Base-by-base conservation (phyloP, 2,113 vertebrate genomes). In the Cyprinodon tularosa region DNA sequence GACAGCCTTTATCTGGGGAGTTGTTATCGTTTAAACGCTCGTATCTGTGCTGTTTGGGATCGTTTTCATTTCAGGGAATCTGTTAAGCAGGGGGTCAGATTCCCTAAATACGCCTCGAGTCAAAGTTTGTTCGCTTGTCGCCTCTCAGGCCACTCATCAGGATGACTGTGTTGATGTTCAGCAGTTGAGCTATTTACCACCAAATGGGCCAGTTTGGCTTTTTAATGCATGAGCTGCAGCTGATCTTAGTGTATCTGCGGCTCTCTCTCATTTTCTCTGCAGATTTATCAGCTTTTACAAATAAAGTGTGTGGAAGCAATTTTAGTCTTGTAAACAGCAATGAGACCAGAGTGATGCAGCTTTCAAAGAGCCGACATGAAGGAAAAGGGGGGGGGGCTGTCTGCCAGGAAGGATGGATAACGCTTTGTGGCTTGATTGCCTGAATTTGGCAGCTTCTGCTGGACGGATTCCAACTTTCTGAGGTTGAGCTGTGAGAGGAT, bases 251-350 rank as follows among this genome's bases (percentile, higher is more conserved):
- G 13, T 12, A 4, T 37, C 29, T 1, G 67, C 48, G 36, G 22
- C 45, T 36, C 62, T n/a, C 39, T 40, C 44, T 42, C 39, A 78
- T 62, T 45, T 37, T 13, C 59, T 78, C 66, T 71, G 66, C 63
- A 68, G 38, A 71, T 78, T 68, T 68, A 80, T 77, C 72, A 40
- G 70, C 75, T 71, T 74, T 75, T 48, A 66, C 62, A 59, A 62
- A 87, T 74, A 76, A 84, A 90, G 84, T 83, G 86, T 90, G 88
- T 91, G 90, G 91, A 92, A 92, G 86, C 91, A 86, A 89, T 94
- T 90, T 90, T 61, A 89, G 72, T 83, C 84, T 86, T 84, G 80
- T 90, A 91, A 91, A 93, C 87, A 90, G 68, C 79, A 90, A 88
- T 73, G 76, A 85, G 83, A 82, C 53, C 4, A 40, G n/a, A 40